Base-by-base conservation (phyloP, 2,113 vertebrate species). In the Ramphastos sulfuratus region DNA sequence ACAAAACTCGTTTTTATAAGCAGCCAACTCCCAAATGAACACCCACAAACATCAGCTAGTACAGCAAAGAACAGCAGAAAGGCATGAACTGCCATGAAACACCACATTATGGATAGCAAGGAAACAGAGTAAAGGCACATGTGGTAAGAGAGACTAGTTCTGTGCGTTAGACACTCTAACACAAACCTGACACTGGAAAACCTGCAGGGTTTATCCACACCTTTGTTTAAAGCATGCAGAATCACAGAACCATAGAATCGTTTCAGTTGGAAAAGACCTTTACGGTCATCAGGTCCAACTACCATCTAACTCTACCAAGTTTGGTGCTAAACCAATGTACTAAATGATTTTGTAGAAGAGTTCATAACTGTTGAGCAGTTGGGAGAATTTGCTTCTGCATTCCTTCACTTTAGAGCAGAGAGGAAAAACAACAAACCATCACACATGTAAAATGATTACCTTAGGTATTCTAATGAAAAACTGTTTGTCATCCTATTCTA, bases 1-100 rank as follows among this genome's bases (percentile, higher is more conserved):
- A 92, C 85, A 94, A 71, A 46, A 85, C n/a, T 89, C 50, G 35
- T 59, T 87, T 87, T 87, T 79, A 60, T 89, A 94, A 94, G 85
- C 87, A 94, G 69, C 33, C 72, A 82, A 19, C 69, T 95, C 75
- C 64, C 48, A 85, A 92, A 73, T 1, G 0, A 94, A 92, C 69
- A 87, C 31, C 61, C 65, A 95, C 39, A 83, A 80, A 82, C 25
- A 92, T 92, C 64, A 91, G 55, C 59, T 74, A 75, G 42, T 54
- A 93, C 52, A 63, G 73, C 35, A 87, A 54, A 83, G 31, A 30
- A 52, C 81, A 39, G 55, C 82, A 89, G 54, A 79, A 55, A 59
- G 30, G 30, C 39, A 71, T 3, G 10, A 91, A 83, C 4, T 13
- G 48, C 58, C 44, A 35, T 5, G 33, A 15, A 72, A 75, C 37